Conservation (phyloP, 1,140 invertebrate genomes). For the Heterodera carotae region DNA sequence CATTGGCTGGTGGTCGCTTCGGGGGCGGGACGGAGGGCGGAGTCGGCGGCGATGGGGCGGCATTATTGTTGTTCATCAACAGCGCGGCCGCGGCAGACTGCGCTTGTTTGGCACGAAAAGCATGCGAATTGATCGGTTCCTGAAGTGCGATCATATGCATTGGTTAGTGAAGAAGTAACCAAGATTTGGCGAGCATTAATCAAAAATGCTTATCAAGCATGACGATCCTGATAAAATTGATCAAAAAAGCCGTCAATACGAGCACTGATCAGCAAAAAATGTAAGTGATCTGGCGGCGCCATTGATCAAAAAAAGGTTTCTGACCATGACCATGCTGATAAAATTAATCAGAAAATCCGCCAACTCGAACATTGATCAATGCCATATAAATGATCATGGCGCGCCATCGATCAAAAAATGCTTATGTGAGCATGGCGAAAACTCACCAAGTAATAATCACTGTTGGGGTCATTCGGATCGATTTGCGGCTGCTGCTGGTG, state of each 20-base stretch:
- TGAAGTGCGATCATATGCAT: background rate
- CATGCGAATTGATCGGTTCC: background rate
- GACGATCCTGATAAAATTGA: background rate
- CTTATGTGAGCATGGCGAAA: no score
- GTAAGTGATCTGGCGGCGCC: no score
- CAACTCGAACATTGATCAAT: background rate
- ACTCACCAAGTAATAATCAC: conserved; percentile 25
- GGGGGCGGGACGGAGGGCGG: conserved; percentile 26
- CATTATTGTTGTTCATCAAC: background rate
- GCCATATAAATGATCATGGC: background rate
- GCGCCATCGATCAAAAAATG: background rate
- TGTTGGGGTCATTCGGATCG: conserved; percentile 11
- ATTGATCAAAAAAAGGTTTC: no score
- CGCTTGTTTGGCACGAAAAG: conserved; percentile 1
- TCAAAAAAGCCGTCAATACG: no score
- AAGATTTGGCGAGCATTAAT: background rate
- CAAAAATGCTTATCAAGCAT: background rate
- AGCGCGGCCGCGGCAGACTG: conserved; percentile 1
- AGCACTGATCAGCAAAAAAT: no score
- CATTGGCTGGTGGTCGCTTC: conserved; percentile 5
- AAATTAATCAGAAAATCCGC: no score
- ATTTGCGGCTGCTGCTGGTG: conserved; percentile 12
- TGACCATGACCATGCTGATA: no score
- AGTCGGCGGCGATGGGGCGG: conserved; percentile 9
- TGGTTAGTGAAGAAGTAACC: background rate